Conservation (phyloP, 2,113 vertebrate genomes). For the Cynocephalus volans region DNA sequence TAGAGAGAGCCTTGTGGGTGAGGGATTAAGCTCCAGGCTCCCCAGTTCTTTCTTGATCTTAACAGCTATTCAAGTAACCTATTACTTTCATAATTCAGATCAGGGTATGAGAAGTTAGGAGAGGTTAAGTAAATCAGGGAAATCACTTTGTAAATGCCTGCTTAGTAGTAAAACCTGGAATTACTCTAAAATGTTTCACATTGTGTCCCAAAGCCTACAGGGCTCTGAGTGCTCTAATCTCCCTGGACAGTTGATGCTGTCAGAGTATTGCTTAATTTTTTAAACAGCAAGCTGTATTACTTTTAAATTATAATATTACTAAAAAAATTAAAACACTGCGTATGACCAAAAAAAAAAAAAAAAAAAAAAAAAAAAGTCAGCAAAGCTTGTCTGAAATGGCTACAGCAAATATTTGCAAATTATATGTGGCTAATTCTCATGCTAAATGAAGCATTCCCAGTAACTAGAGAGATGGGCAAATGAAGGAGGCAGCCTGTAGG, state of each 20-base stretch:
- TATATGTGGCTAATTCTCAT: conserved; percentile 26
- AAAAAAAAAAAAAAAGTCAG: neutral
- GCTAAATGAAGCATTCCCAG: neutral
- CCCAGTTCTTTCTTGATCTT: neutral
- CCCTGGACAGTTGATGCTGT: neutral
- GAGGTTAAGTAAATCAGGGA: conserved; percentile 33
- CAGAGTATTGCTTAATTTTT: neutral
- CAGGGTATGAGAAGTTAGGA: neutral
- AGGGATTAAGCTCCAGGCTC: conserved; percentile 26
- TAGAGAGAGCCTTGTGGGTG: neutral
- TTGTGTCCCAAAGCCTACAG: neutral
- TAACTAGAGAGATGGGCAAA: neutral
- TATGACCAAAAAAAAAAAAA: neutral
- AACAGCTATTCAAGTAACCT: conserved; percentile 21
- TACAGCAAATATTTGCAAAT: conserved; percentile 41
- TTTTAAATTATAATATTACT: conserved; percentile 42
- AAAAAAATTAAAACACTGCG: neutral
- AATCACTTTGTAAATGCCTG: neutral
- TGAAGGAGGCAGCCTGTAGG: neutral
- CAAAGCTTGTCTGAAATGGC: neutral
- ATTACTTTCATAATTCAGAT: conserved; percentile 5
- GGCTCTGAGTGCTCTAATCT: neutral
- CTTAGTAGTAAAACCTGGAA: neutral
- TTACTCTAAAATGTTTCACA: neutral
- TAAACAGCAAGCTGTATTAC: neutral